These are phyloP conservation scores for Escarpia spicata DNA, from an alignment of 2,888 invertebrate genomes.

Conservation along the genomic window DNA sequence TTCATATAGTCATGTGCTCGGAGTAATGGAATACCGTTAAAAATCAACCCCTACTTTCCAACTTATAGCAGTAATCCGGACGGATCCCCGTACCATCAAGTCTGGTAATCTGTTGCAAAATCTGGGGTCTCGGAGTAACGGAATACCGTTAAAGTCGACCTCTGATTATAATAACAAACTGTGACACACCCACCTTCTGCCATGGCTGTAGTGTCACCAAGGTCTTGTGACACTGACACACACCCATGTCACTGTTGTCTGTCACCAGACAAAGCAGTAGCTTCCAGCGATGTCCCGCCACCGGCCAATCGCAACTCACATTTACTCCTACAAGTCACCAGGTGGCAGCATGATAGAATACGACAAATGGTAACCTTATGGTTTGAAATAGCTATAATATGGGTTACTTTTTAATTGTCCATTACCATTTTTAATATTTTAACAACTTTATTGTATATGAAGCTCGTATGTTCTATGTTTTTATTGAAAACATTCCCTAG, in stretches of 20 bases:
- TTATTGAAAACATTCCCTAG: neutral
- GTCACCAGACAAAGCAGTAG: neutral
- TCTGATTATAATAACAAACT: too few species aligned
- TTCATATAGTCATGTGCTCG: too few species aligned
- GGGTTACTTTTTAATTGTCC: neutral
- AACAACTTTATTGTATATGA: neutral
- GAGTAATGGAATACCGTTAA: too few species aligned
- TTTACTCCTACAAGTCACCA: neutral
- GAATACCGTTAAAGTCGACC: too few species aligned
- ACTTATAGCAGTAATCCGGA: too few species aligned
- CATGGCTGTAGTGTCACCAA: conserved; percentile 10
- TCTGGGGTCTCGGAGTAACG: too few species aligned
- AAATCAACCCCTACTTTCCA: too few species aligned
- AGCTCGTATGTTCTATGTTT: neutral
- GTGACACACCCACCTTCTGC: neutral
- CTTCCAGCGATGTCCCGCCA: neutral
- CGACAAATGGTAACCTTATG: neutral
- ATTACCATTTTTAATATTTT: neutral
- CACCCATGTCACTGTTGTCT: neutral
- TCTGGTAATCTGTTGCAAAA: too few species aligned
- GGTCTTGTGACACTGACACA: conserved; percentile 13
- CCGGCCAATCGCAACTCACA: neutral
- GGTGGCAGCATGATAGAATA: neutral
- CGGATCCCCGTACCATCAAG: too few species aligned
- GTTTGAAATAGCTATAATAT: neutral